A percentile compares a stretch with the other conserved stretches of the same genome.
phyloP scores from a whole-genome alignment of 2,113 vertebrate species.

The Heterocephalus glaber region DNA sequence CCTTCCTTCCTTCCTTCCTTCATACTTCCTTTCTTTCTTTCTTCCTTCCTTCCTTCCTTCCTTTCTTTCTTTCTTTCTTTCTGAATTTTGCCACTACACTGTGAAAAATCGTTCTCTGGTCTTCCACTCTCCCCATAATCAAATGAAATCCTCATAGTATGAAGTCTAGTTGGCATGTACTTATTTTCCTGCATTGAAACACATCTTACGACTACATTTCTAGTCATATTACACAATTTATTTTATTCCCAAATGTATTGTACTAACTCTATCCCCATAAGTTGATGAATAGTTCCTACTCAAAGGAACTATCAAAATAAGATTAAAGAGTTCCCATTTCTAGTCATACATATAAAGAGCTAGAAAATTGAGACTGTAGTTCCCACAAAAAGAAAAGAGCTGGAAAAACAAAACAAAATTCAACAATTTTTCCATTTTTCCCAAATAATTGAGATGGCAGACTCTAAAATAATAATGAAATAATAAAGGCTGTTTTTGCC shows the following conservation, averaged over 20 bases:
- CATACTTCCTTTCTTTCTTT: no score
- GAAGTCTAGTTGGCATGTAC: background rate
- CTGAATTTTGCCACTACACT: background rate
- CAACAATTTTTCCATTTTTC: background rate
- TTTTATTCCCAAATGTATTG: background rate
- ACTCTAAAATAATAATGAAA: background rate
- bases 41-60: background rate
- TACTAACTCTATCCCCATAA: background rate
- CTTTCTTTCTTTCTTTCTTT: background rate
- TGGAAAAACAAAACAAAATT: background rate
- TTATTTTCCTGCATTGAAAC: background rate
- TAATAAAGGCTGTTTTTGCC: background rate
- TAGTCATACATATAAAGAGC: background rate
- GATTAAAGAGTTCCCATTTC: background rate
- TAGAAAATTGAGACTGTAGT: background rate
- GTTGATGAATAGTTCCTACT: background rate
- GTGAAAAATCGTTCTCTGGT: background rate
- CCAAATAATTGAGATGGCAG: background rate
- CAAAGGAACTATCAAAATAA: background rate
- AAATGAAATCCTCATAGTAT: background rate
- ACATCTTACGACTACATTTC: background rate
- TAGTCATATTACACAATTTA: background rate
- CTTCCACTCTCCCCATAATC: background rate
- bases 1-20: background rate
- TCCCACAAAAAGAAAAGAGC: background rate